Evolutionary conservation across 2,113 vertebrate genomes (phyloP), one percentile per base, ranked within the genome.

Genomic region (Lampris megalopsis): DNA sequence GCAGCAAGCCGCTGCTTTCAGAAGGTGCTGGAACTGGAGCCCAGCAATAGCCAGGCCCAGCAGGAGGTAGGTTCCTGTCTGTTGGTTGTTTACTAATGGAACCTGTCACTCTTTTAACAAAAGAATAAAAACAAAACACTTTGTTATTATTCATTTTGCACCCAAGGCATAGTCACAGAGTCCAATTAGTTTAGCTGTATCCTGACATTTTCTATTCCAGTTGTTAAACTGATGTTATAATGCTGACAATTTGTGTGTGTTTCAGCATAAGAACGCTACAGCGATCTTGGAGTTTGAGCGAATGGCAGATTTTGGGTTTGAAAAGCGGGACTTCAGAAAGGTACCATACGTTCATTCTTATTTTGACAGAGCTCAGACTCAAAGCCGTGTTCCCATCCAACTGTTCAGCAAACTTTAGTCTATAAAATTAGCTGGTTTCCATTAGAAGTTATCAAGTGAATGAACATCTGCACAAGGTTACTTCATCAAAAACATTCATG

Each of bases 311-410:
- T 92, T 85, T 59, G 96, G 96, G 90, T 99, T 97, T 86, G 96
- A 96, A 67, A 98, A 98, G 84, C 93, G 96, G 50, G 97, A 99
- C 93, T 99, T 98, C 92, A 94, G 97, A 90, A 99, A 97, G 96
- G 97, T 98, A 87, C 6, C 43, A 64, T 13, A n/a, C 42, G 36
- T 41, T 3, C 36, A n/a, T 1, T 7, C 4, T 50, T 5, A 40
- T 8, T 53, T 43, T 3, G 13, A 8, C 36, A 35, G 10, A 13
- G 13, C 11, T 52, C 68, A 63, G 3, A 11, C 24, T 0, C 24
- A 24, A 24, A 24, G 24, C 24, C 24, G 24, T 24, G 24, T 24
- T 24, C 24, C 24, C 24, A 24, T 24, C 24, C 24, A 24, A 24
- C 24, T 24, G 24, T 24, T 24, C 24, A 24, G 24, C 24, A 24